These are phyloP conservation scores for Pipistrellus kuhlii DNA, from an alignment of 2,797 vertebrate species.

Conservation along the genomic window DNA sequence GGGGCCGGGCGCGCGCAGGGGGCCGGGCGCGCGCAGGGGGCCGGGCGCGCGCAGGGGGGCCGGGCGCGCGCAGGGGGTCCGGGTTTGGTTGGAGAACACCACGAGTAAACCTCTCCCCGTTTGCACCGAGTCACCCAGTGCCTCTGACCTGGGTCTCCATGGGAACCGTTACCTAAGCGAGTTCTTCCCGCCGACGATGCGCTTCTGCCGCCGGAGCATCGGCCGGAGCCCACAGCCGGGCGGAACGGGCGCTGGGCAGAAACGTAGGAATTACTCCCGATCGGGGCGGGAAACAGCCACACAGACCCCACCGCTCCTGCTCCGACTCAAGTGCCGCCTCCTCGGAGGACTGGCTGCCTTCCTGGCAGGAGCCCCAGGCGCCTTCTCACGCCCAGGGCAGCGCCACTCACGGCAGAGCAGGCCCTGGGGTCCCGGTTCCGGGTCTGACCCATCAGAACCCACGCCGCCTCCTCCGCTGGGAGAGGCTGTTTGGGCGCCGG, in stretches of 20 bases:
- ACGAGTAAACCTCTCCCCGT: background rate
- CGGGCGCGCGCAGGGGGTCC: background rate
- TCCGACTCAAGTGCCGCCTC: background rate
- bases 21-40: too few species aligned
- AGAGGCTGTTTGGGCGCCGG: background rate
- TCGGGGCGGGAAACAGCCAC: too few species aligned
- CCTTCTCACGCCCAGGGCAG: too few species aligned
- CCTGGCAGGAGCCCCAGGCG: too few species aligned
- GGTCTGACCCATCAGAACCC: too few species aligned
- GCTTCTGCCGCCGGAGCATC: conserved; percentile 94
- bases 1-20: too few species aligned
- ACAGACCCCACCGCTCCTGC: background rate
- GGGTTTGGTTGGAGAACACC: background rate
- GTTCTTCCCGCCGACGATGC: conserved; percentile 98
- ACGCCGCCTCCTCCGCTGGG: background rate
- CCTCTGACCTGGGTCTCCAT: background rate
- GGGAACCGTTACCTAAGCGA: conserved; percentile 93
- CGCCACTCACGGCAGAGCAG: too few species aligned
- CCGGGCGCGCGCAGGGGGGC: too few species aligned
- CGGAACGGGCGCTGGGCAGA: conserved; percentile 89
- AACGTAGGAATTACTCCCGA: background rate
- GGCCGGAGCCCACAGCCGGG: conserved; percentile 94
- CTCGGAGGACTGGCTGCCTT: background rate
- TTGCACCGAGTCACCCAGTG: background rate
- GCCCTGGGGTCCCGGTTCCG: too few species aligned